Conservation (phyloP, 2,797 vertebrate genomes). For the Sitta carolinensis region DNA sequence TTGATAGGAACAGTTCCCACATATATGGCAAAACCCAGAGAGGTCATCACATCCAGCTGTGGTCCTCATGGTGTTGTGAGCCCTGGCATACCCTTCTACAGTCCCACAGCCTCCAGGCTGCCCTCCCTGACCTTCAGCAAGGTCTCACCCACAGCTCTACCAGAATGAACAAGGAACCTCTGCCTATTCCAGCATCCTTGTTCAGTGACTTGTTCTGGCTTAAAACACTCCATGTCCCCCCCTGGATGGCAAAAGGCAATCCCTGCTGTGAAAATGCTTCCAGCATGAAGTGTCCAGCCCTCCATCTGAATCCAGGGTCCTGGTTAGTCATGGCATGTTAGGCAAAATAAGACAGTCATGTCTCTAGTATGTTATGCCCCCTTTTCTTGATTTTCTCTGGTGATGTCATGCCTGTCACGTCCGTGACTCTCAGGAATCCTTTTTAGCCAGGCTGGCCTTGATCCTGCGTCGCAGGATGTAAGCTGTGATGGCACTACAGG, state of each 20-base stretch:
- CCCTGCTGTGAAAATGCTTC: slow-evolving; percentile 36
- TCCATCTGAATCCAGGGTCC: not conserved
- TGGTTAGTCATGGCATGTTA: slow-evolving; percentile 45
- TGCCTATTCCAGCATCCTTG: slow-evolving; percentile 51
- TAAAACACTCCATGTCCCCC: not conserved
- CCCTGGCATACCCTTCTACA: not conserved
- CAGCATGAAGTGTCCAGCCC: slow-evolving; percentile 9
- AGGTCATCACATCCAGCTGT: not conserved
- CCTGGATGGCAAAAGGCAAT: not conserved
- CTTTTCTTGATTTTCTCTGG: not conserved
- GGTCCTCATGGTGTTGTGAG: not conserved
- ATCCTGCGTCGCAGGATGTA: slow-evolving; percentile 75
- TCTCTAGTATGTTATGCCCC: slow-evolving; percentile 45
- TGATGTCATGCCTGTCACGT: not conserved
- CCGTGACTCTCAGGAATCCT: slow-evolving; percentile 65
- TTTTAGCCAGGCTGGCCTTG: slow-evolving; percentile 74
- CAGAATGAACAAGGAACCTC: slow-evolving; percentile 47
- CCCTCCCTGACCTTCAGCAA: not conserved
- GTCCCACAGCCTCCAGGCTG: not conserved
- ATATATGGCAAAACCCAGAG: not conserved
- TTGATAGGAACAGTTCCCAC: not conserved
- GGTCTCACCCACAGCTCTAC: not conserved
- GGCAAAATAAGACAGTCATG: slow-evolving; percentile 44
- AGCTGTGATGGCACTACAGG: slow-evolving; percentile 80
- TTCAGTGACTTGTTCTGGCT: slow-evolving; percentile 27